These are phyloP conservation scores for Forbesichthys papilliferus DNA, from an alignment of 2,113 vertebrate genomes.

Conservation along the genomic window DNA sequence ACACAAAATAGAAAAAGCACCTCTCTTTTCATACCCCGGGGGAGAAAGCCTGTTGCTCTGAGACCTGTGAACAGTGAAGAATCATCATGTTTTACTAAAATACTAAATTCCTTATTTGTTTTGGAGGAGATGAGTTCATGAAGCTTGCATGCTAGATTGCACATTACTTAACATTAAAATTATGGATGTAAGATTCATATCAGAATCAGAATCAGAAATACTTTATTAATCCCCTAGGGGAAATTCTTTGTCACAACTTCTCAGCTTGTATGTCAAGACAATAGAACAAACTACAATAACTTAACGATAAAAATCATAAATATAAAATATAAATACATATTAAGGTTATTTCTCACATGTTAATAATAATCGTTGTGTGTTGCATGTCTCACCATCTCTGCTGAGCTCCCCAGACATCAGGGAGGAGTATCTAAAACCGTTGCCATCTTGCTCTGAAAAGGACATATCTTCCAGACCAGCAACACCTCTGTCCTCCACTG, in stretches of 20 bases:
- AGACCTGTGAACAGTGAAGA: conserved; percentile 43
- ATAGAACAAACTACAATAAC: no score
- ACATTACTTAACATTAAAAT: background rate
- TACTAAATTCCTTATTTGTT: no score
- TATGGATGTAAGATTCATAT: background rate
- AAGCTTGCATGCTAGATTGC: no score
- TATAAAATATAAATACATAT: background rate
- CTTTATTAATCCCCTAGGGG: no score
- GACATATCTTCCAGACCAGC: conserved; percentile 60
- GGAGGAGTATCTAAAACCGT: conserved; percentile 60
- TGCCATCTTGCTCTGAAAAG: conserved; percentile 61
- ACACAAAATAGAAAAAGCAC: conserved; percentile 37
- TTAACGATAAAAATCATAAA: background rate
- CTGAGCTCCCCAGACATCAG: conserved; percentile 62
- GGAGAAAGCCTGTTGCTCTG: conserved; percentile 58
- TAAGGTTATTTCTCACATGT: no score
- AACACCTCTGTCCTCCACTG: conserved; percentile 55
- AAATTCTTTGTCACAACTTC: no score
- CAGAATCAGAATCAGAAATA: no score
- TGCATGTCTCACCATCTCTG: conserved; percentile 63
- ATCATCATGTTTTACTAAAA: background rate
- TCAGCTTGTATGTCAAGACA: no score
- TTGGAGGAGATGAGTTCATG: no score
- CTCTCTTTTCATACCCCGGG: conserved; percentile 66
- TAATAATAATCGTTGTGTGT: background rate